A percentile compares a stretch with the other conserved stretches of the same genome.
These are phyloP conservation scores for Alethe castanea DNA, from an alignment of 2,113 vertebrate genomes.

Conservation along the genomic window DNA sequence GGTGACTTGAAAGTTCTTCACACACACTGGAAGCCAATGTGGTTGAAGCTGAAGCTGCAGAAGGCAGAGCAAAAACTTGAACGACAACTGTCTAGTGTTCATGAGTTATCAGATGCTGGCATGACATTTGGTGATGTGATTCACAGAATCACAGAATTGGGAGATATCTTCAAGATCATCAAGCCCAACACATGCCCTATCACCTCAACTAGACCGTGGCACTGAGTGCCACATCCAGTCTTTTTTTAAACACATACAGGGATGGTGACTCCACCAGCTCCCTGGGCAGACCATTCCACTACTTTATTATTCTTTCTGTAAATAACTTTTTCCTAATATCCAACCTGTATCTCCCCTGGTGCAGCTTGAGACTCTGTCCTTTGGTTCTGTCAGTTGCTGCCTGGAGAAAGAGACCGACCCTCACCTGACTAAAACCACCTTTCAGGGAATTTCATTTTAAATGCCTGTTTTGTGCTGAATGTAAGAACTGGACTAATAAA, in stretches of 20 bases:
- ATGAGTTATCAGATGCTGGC: not conserved
- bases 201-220: not conserved
- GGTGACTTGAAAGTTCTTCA: not conserved
- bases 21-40: not conserved
- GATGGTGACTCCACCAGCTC: not conserved
- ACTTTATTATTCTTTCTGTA: not conserved
- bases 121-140: not conserved
- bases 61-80: not conserved
- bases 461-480: not conserved
- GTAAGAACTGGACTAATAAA: not conserved
- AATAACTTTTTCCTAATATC: not conserved
- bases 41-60: not conserved
- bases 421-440: not conserved
- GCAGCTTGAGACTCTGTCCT: not conserved
- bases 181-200: not conserved
- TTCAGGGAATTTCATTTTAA: not conserved
- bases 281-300: rapidly evolving
- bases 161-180: not conserved
- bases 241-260: not conserved
- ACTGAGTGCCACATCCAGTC: not conserved
- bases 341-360: not conserved
- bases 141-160: not conserved
- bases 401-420: not conserved
- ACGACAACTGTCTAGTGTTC: not conserved
- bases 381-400: not conserved